phyloP scores from a whole-genome alignment of 2,113 vertebrate species.

The Tragelaphus scriptus region DNA sequence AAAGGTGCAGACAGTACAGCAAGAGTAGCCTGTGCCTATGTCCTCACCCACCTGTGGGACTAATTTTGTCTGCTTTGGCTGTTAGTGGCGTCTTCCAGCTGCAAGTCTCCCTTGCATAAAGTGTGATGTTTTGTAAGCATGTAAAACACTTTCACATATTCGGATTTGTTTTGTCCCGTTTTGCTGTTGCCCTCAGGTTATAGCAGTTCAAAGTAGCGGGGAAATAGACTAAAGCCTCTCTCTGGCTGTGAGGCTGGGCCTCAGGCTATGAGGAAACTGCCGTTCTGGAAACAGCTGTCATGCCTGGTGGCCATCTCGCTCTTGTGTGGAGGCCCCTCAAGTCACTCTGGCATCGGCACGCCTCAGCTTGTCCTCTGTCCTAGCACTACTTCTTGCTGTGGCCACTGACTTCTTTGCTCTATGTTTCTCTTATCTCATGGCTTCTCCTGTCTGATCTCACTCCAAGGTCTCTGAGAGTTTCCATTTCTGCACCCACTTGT shows the following conservation, averaged over 20 bases:
- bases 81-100: neutral
- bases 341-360: neutral
- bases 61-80: slow-evolving; percentile 45
- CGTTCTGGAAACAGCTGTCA: neutral
- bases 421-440: neutral
- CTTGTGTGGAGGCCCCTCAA: neutral
- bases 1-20: neutral
- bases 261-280: neutral
- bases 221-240: neutral
- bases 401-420: neutral
- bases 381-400: neutral
- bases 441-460: neutral
- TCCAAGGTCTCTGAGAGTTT: neutral
- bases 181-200: neutral
- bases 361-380: neutral
- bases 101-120: slow-evolving; percentile 12
- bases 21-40: neutral
- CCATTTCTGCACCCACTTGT: neutral
- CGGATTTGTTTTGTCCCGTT: neutral
- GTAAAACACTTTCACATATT: neutral
- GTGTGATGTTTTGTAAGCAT: neutral
- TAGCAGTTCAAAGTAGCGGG: neutral
- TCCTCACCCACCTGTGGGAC: slow-evolving; percentile 15
- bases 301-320: neutral
- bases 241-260: neutral